phyloP scores from a whole-genome alignment of 2,888 invertebrate species.

The Euplagia quadripunctaria region DNA sequence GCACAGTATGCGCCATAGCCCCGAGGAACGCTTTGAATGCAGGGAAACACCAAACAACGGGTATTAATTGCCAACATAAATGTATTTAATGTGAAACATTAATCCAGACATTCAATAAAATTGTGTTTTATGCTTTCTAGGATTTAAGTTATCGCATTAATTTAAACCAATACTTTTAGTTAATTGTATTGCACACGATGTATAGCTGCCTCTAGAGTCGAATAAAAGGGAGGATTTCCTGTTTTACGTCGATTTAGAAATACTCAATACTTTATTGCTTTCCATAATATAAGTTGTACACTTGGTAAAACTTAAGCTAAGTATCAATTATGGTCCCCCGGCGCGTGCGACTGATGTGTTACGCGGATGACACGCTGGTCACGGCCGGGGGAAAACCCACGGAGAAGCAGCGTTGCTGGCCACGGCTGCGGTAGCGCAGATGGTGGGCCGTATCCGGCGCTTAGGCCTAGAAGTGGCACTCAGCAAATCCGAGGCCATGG shows the following conservation, averaged over 20 bases:
- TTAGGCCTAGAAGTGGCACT: too few species aligned
- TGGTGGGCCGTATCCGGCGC: too few species aligned
- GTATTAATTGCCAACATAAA: slow-evolving; percentile 79
- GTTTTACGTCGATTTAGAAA: not conserved
- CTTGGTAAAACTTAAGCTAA: too few species aligned
- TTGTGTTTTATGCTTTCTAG: slow-evolving; percentile 36
- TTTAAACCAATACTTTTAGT: slow-evolving; percentile 9
- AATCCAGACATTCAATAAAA: slow-evolving; percentile 56
- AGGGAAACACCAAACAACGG: slow-evolving; percentile 63
- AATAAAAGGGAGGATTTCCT: not conserved
- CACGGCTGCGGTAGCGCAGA: too few species aligned
- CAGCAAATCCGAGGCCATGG: too few species aligned
- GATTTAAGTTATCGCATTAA: slow-evolving; percentile 25
- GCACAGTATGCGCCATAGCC: slow-evolving; percentile 62
- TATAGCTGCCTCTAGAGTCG: not conserved
- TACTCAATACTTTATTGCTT: too few species aligned
- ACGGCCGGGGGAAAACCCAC: too few species aligned
- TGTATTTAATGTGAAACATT: slow-evolving; percentile 75
- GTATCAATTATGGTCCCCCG: too few species aligned
- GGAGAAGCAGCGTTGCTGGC: too few species aligned
- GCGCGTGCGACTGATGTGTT: too few species aligned
- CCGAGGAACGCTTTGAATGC: slow-evolving; percentile 49
- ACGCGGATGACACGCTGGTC: too few species aligned
- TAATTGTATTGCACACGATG: slow-evolving; percentile 16
- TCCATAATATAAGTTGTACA: too few species aligned